These are phyloP conservation scores for Euproctis similis DNA, from an alignment of 2,888 invertebrate species.

Conservation along the genomic window DNA sequence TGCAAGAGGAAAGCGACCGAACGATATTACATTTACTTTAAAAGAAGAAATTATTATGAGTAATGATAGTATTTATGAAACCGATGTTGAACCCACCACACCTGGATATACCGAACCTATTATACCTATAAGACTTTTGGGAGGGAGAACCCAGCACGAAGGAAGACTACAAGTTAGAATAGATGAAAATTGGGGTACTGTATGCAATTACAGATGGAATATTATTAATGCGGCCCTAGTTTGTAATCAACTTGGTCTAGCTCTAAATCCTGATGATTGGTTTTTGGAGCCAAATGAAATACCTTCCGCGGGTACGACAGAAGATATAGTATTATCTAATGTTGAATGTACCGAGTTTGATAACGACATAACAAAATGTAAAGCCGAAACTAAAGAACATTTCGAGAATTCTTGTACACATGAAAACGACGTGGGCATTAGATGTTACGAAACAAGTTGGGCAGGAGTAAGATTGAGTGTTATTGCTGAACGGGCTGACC, in stretches of 20 bases:
- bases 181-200: conserved; percentile 95
- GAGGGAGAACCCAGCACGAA: conserved; percentile 87
- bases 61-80: conserved; percentile 78
- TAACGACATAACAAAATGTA: conserved; percentile 90
- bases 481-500: conserved; percentile 88
- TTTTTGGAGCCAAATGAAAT: conserved; percentile 87
- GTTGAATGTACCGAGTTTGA: conserved; percentile 94
- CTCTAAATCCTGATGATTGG: conserved; percentile 95
- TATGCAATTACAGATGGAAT: conserved; percentile 98
- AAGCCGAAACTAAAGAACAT: conserved; percentile 83
- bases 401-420: conserved; percentile 93
- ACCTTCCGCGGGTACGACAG: conserved; percentile 84
- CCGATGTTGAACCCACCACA: conserved; percentile 77
- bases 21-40: conserved; percentile 86
- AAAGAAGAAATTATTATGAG: conserved; percentile 83
- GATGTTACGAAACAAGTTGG: conserved; percentile 95
- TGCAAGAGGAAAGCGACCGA: conserved; percentile 85
- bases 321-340: conserved; percentile 87
- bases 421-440: conserved; percentile 90
- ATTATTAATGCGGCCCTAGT: conserved; percentile 92
- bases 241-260: conserved; percentile 95
- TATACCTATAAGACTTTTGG: conserved; percentile 85
- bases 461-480: conserved; percentile 94
- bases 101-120: conserved; percentile 77
- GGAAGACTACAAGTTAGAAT: conserved; percentile 91